A percentile compares a stretch with the other conserved stretches of the same genome.
phyloP scores from a whole-genome alignment of 2,888 invertebrate genomes.

The Calliopum simillimum region DNA sequence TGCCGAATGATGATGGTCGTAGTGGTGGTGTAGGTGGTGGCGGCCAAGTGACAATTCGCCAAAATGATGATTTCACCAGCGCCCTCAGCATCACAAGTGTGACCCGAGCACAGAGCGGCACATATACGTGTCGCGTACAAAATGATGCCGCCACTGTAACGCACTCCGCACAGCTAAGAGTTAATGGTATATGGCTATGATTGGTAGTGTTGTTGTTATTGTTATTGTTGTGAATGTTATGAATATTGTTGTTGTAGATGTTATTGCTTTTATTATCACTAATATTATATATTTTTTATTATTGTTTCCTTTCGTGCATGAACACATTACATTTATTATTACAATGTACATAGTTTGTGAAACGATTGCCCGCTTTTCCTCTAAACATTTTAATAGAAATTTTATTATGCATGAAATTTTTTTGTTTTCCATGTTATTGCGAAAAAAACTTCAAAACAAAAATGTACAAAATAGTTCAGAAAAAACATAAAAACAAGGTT shows the following conservation, averaged over 20 bases:
- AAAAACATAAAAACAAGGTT: no score
- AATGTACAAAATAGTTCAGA: background rate
- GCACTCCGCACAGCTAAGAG: slow-evolving; percentile 72
- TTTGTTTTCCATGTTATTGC: background rate
- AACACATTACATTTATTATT: background rate
- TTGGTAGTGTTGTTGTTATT: slow-evolving; percentile 13
- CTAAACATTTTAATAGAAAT: background rate
- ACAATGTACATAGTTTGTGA: background rate
- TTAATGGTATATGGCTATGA: slow-evolving; percentile 69
- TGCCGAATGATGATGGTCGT: slow-evolving; percentile 61
- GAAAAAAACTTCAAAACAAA: background rate
- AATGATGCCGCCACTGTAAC: slow-evolving; percentile 72
- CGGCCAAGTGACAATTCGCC: slow-evolving; percentile 70
- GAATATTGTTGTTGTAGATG: background rate
- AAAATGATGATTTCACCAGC: slow-evolving; percentile 73
- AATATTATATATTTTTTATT: no score
- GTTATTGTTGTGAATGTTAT: slow-evolving; percentile 21
- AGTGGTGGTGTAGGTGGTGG: slow-evolving; percentile 61
- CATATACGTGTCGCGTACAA: slow-evolving; percentile 72
- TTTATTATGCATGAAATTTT: slow-evolving; percentile 14
- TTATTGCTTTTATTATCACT: background rate
- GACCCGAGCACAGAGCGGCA: slow-evolving; percentile 72
- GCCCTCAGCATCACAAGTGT: slow-evolving; percentile 72
- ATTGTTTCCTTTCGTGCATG: background rate
- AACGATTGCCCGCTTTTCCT: background rate